phyloP scores from a whole-genome alignment of 2,888 invertebrate species.

The Cheilosia impressa region DNA sequence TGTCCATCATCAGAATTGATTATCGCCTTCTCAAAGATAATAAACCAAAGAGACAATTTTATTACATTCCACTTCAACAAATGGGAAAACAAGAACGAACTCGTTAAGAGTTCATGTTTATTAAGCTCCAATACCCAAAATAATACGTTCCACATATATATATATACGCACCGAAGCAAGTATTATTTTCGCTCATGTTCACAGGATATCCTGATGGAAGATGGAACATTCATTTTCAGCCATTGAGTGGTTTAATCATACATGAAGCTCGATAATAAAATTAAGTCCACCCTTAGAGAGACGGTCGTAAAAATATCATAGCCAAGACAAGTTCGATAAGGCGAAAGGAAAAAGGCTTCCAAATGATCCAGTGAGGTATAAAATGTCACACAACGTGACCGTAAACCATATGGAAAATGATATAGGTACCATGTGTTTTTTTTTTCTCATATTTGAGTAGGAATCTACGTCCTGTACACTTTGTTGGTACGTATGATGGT shows the following conservation, averaged over 20 bases:
- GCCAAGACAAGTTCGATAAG: conserved; percentile 44
- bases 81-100: conserved; percentile 10
- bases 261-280: conserved; percentile 62
- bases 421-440: conserved; percentile 17
- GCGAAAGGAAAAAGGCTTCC: conserved; percentile 11
- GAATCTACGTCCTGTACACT: not conserved
- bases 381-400: conserved; percentile 55
- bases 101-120: conserved; percentile 42
- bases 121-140: conserved; percentile 48
- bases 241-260: conserved; percentile 68
- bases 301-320: conserved; percentile 52
- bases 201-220: conserved; percentile 28
- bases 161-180: conserved; percentile 48
- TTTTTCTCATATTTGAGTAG: not conserved
- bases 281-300: conserved; percentile 59
- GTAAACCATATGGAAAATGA: conserved; percentile 49
- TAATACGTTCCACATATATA: conserved; percentile 42
- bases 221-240: conserved; percentile 51
- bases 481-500: not conserved
- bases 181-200: conserved; percentile 36
- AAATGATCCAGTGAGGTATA: conserved; percentile 38
- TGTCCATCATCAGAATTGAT: not conserved
- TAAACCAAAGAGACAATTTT: conserved; percentile 8
- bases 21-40: conserved; percentile 30
- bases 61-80: conserved; percentile 32